Evolutionary conservation across 2,888 invertebrate species (phyloP), one percentile per base, ranked within the genome.

Genomic region (Leucophora obtusa): DNA sequence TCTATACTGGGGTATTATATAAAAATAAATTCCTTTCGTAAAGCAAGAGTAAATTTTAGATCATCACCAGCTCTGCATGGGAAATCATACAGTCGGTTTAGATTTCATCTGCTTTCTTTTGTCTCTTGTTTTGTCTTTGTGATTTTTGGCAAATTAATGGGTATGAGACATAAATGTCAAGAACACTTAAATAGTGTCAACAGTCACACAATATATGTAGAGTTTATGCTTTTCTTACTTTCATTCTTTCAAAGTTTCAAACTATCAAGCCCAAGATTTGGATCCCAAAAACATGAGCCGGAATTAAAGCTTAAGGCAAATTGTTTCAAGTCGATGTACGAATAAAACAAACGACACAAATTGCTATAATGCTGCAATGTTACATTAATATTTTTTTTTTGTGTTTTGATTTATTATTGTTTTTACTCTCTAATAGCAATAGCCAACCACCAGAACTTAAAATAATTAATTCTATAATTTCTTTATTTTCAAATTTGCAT

Each of bases 131-230:
- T 51, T 5, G 17, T 69, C 51, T 53, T 24, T 62, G 18, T 47
- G 47, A 43, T 75, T 75, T 28, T 69, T 68, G 24, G 75, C 69
- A 75, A 69, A 54, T 69, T 62, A 75, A 68, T 68, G 68, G 60
- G 21, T 58, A 21, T 62, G 69, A 69, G 56, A 69, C 62, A 56
- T 51, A 75, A 75, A 62, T 28, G 54, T 62, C 59, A 54, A 60
- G 51, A 70, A 51, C 38, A 70, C 38, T 62, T 47, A 54, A 62
- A 54, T 54, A 62, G 62, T 71, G 53, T 71, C 60, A 35, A 43
- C 62, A 71, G 53, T 62, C 50, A 69, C 50, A 58, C 58, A 58
- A 43, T 50, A 14, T 33, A 24, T 43, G 24, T 38, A 54, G 21
- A 38, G n/a, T 21, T 38, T 9, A 10, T 66, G 35, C 14, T 65